These are phyloP conservation scores for Ichneumoninae sp. DNA, from an alignment of 2,888 invertebrate genomes.

Conservation along the genomic window DNA sequence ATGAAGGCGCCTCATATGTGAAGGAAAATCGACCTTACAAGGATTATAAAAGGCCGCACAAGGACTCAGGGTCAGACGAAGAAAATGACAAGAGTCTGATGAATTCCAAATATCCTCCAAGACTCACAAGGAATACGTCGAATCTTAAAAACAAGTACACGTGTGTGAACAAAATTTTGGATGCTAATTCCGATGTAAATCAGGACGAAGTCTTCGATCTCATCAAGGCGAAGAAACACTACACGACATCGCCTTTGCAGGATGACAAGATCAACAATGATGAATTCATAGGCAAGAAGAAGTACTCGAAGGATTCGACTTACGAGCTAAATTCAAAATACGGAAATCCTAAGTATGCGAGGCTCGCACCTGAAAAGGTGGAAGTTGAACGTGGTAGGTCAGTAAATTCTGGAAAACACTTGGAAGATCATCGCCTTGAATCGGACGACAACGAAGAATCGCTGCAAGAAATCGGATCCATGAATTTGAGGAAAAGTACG, in stretches of 20 bases:
- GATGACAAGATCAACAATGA: slow-evolving; percentile 11
- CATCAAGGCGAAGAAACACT: slow-evolving; percentile 49
- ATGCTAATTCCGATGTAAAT: slow-evolving; percentile 31
- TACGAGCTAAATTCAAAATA: slow-evolving; percentile 30
- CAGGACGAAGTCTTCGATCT: slow-evolving; percentile 46
- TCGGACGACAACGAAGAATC: slow-evolving; percentile 4
- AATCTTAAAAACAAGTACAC: slow-evolving; percentile 42
- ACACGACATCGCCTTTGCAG: slow-evolving; percentile 14
- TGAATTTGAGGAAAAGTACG: slow-evolving; percentile 39
- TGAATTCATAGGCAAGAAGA: slow-evolving; percentile 35
- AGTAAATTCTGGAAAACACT: neutral
- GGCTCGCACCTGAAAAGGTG: slow-evolving; percentile 31
- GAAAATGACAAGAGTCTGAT: neutral
- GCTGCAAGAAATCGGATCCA: neutral
- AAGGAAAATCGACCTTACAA: neutral
- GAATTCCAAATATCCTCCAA: neutral
- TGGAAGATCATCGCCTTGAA: neutral
- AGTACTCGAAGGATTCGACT: slow-evolving; percentile 43
- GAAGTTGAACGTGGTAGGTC: neutral
- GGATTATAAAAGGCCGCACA: neutral
- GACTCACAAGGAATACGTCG: neutral
- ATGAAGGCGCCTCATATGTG: slow-evolving; percentile 13
- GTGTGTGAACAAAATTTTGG: slow-evolving; percentile 50
- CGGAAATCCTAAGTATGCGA: slow-evolving; percentile 52
- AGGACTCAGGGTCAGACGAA: neutral